phyloP scores from a whole-genome alignment of 2,888 invertebrate genomes.

The Amblyjoppa proteus region DNA sequence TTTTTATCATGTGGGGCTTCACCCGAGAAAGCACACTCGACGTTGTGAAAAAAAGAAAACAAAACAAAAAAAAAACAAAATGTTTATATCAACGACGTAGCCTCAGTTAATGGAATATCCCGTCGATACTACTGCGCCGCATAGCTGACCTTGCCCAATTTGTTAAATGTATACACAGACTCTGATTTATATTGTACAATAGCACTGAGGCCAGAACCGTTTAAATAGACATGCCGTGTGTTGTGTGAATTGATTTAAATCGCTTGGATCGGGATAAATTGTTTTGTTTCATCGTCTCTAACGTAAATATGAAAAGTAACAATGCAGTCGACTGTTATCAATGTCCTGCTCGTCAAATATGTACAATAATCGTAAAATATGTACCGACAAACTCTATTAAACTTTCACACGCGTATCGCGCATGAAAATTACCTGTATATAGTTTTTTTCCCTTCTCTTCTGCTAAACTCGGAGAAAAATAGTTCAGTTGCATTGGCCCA shows the following conservation, averaged over 20 bases:
- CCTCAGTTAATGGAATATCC: conserved; percentile 13
- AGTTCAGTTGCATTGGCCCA: conserved; percentile 46
- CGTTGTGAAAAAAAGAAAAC: conserved; percentile 11
- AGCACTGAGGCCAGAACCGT: conserved; percentile 61
- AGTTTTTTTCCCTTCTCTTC: conserved; percentile 8
- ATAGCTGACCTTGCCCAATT: conserved; percentile 15
- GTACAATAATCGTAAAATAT: conserved; percentile 69
- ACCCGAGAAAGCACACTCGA: neutral
- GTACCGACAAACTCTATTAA: conserved; percentile 61
- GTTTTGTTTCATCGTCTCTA: conserved; percentile 55
- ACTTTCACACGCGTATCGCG: conserved; percentile 37
- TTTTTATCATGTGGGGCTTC: neutral
- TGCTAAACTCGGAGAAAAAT: conserved; percentile 33
- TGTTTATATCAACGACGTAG: conserved; percentile 22
- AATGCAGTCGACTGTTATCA: conserved; percentile 62
- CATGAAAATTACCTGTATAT: conserved; percentile 43
- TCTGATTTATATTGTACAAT: conserved; percentile 68
- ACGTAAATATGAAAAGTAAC: conserved; percentile 70
- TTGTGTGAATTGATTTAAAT: conserved; percentile 35
- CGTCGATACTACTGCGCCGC: neutral
- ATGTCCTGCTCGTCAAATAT: conserved; percentile 66
- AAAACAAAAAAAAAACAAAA: conserved; percentile 1
- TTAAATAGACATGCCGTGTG: neutral
- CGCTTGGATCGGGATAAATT: conserved; percentile 45
- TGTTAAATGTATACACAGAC: conserved; percentile 63